These are phyloP conservation scores for Hemiscyllium ocellatum DNA, from an alignment of 2,113 vertebrate genomes.

Conservation along the genomic window DNA sequence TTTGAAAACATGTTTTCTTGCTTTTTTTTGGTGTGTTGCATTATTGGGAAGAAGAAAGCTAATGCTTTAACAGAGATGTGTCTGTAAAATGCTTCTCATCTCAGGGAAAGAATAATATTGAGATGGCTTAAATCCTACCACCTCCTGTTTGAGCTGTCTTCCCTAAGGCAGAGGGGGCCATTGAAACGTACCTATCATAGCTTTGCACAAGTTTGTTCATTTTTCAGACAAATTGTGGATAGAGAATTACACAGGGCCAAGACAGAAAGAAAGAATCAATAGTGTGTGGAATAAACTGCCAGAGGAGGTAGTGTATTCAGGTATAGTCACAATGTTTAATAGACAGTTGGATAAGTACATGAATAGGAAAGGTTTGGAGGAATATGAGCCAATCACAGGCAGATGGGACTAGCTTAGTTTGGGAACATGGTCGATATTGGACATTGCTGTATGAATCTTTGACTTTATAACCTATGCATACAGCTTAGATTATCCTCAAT, in stretches of 20 bases:
- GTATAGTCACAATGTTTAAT: no score
- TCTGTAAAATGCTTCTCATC: not conserved
- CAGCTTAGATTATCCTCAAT: not conserved
- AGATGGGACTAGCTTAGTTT: no score
- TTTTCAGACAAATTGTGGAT: not conserved
- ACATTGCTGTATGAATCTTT: no score
- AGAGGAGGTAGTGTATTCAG: no score
- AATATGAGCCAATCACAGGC: no score
- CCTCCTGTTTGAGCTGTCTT: not conserved
- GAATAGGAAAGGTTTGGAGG: no score
- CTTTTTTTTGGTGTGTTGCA: no score
- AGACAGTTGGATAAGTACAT: no score
- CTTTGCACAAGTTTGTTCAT: constrained; percentile 8
- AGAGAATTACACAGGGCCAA: not conserved
- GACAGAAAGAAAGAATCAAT: not conserved
- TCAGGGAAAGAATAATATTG: not conserved
- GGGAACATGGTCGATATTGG: no score
- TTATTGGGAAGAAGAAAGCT: not conserved
- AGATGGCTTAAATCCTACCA: not conserved
- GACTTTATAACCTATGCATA: not conserved
- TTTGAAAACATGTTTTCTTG: not conserved
- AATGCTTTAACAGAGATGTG: not conserved
- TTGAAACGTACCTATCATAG: not conserved
- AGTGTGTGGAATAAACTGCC: not conserved
- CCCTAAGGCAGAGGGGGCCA: not conserved